Evolutionary conservation across 2,888 invertebrate species (phyloP).

Genomic region (Drosophila pseudotakahashii): DNA sequence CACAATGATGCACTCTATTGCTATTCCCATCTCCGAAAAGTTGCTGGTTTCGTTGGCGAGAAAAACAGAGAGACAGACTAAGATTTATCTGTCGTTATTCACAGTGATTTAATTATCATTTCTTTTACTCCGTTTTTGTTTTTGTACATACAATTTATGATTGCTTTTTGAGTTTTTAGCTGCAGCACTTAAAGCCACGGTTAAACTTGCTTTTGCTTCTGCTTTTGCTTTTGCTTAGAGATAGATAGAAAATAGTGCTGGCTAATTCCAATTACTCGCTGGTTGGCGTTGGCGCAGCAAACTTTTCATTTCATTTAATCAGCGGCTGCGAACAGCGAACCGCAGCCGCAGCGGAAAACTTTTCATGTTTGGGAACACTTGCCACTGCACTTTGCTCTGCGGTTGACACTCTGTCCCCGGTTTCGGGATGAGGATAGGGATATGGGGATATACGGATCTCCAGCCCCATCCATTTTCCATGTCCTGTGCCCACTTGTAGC

Average conservation of each 20-base stretch:
- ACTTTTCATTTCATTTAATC: slow-evolving; percentile 70
- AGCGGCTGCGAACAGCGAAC: slow-evolving; percentile 45
- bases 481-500: slow-evolving; percentile 59
- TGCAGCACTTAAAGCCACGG: neutral
- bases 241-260: neutral
- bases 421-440: slow-evolving; percentile 15
- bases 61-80: slow-evolving; percentile 14
- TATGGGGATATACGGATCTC: too few species aligned
- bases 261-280: slow-evolving; percentile 35
- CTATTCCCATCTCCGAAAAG: slow-evolving; percentile 12
- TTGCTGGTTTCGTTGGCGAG: slow-evolving; percentile 16
- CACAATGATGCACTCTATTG: slow-evolving; percentile 46
- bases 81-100: slow-evolving; percentile 69
- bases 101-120: slow-evolving; percentile 72
- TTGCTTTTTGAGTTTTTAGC: slow-evolving; percentile 27
- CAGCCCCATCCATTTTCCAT: slow-evolving; percentile 14
- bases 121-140: slow-evolving; percentile 21
- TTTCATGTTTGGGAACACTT: slow-evolving; percentile 58
- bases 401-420: slow-evolving; percentile 51
- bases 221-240: neutral
- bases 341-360: slow-evolving; percentile 57
- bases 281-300: slow-evolving; percentile 12
- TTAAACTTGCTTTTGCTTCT: neutral
- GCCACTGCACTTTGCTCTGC: slow-evolving; percentile 60
- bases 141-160: slow-evolving; percentile 40